Evolutionary conservation across 2,888 invertebrate species (phyloP).

Genomic region (Drosophila antonietae): DNA sequence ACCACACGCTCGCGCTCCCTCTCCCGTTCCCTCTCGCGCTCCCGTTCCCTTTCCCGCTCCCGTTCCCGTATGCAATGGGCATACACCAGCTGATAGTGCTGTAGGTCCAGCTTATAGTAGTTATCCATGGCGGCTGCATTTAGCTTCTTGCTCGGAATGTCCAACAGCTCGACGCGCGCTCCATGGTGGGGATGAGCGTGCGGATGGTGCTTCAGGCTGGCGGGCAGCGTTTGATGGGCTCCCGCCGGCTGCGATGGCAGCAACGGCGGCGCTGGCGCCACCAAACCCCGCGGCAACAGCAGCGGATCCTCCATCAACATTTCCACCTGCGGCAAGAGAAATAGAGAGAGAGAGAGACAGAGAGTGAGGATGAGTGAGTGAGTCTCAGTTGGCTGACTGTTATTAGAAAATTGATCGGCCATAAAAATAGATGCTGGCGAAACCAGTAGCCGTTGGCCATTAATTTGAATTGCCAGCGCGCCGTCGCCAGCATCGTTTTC

Average conservation of each 20-base stretch:
- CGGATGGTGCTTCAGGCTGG: constrained; percentile 84
- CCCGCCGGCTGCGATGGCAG: constrained; percentile 33
- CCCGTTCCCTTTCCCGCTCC: constrained; percentile 24
- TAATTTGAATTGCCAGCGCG: constrained; percentile 68
- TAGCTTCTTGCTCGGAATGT: constrained; percentile 89
- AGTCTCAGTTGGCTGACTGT: constrained; percentile 9
- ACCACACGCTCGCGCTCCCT: constrained; percentile 12
- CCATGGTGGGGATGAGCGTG: constrained; percentile 17
- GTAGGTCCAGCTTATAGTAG: constrained; percentile 79
- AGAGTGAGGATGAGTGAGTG: neutral
- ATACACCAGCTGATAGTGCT: constrained; percentile 83
- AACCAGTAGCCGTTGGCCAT: constrained; percentile 70
- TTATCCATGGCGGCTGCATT: constrained; percentile 85
- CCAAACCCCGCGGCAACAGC: constrained; percentile 60
- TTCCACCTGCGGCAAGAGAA: constrained; percentile 74
- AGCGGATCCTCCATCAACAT: constrained; percentile 76
- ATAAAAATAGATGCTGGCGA: constrained; percentile 69
- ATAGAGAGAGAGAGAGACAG: constrained; percentile 38
- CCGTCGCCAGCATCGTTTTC: constrained; percentile 45
- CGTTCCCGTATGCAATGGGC: constrained; percentile 82
- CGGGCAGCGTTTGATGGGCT: constrained; percentile 56
- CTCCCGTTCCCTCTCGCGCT: constrained; percentile 27
- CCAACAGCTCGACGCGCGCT: constrained; percentile 82
- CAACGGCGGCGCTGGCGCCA: constrained; percentile 58
- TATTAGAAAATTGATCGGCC: constrained; percentile 72